A percentile compares a stretch with the other conserved stretches of the same genome.
phyloP scores from a whole-genome alignment of 2,113 vertebrate species.

The Myiagra hebetior region DNA sequence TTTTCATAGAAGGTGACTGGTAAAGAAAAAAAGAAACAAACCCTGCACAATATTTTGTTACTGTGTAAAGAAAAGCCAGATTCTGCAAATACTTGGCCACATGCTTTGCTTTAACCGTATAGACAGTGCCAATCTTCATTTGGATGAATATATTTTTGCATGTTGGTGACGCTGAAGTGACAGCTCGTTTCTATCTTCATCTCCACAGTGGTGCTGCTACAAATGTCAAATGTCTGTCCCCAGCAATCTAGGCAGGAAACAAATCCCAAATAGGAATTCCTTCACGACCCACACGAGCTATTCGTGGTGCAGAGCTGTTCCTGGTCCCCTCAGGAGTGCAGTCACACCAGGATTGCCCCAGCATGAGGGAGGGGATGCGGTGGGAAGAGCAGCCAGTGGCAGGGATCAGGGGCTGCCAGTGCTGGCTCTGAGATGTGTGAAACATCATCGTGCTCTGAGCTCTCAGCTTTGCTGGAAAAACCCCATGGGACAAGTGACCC shows the following conservation, averaged over 20 bases:
- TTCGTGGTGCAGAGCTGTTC: background rate
- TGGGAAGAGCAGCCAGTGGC: background rate
- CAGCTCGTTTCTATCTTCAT: background rate
- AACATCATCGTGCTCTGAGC: background rate
- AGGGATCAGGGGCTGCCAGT: background rate
- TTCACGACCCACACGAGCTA: accelerated
- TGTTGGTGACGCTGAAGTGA: background rate
- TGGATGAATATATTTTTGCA: background rate
- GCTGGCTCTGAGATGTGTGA: background rate
- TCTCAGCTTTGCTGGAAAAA: background rate
- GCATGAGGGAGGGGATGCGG: background rate
- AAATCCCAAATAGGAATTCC: background rate
- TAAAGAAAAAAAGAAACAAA: background rate
- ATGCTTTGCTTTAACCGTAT: background rate
- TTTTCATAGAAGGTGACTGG: conserved; percentile 6
- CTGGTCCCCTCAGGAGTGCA: background rate
- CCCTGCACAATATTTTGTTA: conserved; percentile 16
- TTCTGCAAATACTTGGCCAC: conserved; percentile 9
- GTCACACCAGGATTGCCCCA: background rate
- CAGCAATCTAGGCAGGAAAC: background rate
- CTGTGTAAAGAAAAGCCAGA: conserved; percentile 7
- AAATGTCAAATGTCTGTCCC: background rate
- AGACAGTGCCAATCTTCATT: conserved; percentile 4
- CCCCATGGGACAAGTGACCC: background rate
- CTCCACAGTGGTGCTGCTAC: background rate